These are phyloP conservation scores for Ciconia maguari DNA, from an alignment of 2,113 vertebrate species.

Conservation along the genomic window DNA sequence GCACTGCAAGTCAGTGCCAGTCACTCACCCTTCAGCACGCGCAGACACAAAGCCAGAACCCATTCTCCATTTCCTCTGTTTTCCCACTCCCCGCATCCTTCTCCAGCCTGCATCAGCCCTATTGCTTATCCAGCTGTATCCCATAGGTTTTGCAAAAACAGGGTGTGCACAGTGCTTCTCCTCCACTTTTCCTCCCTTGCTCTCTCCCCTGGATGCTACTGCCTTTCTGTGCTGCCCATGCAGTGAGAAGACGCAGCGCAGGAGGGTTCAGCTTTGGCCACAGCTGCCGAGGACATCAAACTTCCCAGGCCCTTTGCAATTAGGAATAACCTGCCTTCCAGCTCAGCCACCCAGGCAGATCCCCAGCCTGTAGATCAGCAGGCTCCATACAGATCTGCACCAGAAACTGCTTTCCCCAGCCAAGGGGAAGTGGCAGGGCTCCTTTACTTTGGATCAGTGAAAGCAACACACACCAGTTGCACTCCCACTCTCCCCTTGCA, in stretches of 20 bases:
- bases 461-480: not conserved
- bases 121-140: not conserved
- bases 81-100: not conserved
- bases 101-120: not conserved
- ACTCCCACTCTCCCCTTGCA: not conserved
- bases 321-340: not conserved
- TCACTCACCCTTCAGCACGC: fast-evolving
- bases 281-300: not conserved
- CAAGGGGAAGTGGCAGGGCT: not conserved
- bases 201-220: not conserved
- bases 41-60: not conserved
- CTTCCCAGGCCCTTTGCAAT: not conserved
- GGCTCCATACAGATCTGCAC: not conserved
- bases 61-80: not conserved
- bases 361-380: not conserved
- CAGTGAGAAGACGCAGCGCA: fast-evolving
- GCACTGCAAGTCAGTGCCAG: not conserved
- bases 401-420: not conserved
- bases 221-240: not conserved
- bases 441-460: not conserved
- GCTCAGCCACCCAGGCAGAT: not conserved
- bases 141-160: not conserved
- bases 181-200: not conserved
- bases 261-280: not conserved
- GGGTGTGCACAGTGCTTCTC: not conserved